Conservation (phyloP, 2,888 invertebrate species). For the Sycophila texana region DNA sequence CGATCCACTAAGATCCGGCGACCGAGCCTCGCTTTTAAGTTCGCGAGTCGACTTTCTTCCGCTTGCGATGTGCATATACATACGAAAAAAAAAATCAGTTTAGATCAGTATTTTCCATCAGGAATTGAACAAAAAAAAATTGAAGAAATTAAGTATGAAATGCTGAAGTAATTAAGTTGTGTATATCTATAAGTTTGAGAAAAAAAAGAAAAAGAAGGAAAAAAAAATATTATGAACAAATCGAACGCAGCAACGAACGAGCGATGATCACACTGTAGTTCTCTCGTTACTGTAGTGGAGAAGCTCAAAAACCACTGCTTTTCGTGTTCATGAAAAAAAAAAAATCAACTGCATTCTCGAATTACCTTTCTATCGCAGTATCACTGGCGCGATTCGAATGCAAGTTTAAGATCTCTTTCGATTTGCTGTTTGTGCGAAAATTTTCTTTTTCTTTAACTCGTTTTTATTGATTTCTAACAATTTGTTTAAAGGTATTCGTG, state of each 20-base stretch:
- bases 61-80: not conserved
- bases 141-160: not conserved
- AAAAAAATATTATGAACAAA: constrained; percentile 20
- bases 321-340: constrained; percentile 60
- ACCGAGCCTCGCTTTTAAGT: not conserved
- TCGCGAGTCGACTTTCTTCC: constrained; percentile 26
- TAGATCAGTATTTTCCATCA: constrained; percentile 32
- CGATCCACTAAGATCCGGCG: not conserved
- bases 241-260: constrained; percentile 49
- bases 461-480: not conserved
- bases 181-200: not conserved
- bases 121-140: constrained; percentile 20
- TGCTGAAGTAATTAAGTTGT: constrained; percentile 1
- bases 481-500: not conserved
- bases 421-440: constrained; percentile 45
- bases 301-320: constrained; percentile 61
- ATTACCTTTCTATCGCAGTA: constrained; percentile 47
- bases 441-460: not conserved
- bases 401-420: constrained; percentile 20
- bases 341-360: constrained; percentile 41
- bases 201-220: not conserved
- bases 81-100: constrained; percentile 6
- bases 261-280: constrained; percentile 19
- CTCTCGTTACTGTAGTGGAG: constrained; percentile 27
- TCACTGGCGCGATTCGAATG: constrained; percentile 29